Evolutionary conservation across 2,888 invertebrate genomes (phyloP), one percentile per base, ranked within the genome.

Genomic region (Diplazon laetatorius): DNA sequence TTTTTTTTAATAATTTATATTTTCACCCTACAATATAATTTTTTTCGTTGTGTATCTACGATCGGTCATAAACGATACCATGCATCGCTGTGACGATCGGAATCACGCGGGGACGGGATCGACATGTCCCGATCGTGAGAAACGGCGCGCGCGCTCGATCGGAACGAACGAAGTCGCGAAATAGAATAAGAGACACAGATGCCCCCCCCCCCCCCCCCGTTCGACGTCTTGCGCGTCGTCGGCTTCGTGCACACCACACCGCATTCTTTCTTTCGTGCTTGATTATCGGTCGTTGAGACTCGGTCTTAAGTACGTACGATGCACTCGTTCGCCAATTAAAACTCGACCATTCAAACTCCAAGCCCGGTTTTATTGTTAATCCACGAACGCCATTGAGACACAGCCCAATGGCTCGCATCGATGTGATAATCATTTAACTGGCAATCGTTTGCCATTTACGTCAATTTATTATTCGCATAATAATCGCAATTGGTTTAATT

Each of bases 261-360:
- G n/a, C 35, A 30, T 18, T 37, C 1, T 48, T 30, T 63, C 16
- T 46, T 1, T 12, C 18, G 50, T n/a, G n/a, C 48, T 50, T 37
- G 35, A 50, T 50, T 18, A 16, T 65, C 63, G 44, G 16, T 30
- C 46, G 1, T 55, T 14, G 30, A 30, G 16, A 8, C n/a, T 9
- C 42, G 42, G 4, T 42, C n/a, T 42, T 10, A 42, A n/a, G 2
- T 10, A n/a, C 16, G 55, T 20, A 30, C 16, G 52, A 10, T 4
- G 6, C 9, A 35, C 55, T 30, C 30, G 16, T 25, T 65, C n/a
- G 74, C 78, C 78, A 75, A 78, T 78, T 71, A 75, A 73, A 78
- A 76, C 76, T 68, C 74, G 79, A 78, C 73, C 70, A 78, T 73
- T 75, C 73, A 81, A 81, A 78, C 77, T 60, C 69, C 73, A 63